Evolutionary conservation across 1,140 invertebrate genomes (phyloP).

Genomic region (Temnothorax curvispinosus): DNA sequence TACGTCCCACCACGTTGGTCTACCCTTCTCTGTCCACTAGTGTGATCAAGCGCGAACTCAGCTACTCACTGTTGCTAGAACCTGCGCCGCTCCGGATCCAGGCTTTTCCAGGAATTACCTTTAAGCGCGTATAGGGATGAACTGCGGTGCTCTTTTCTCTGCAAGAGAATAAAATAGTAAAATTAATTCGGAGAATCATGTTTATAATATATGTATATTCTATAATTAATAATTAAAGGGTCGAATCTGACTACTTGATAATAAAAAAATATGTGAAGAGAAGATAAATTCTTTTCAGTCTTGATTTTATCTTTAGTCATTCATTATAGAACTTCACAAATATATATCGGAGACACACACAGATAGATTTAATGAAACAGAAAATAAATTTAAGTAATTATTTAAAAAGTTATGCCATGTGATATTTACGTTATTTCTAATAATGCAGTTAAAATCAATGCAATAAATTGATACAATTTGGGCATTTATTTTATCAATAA

Average conservation of each 20-base stretch:
- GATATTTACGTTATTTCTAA: background rate
- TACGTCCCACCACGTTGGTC: constrained; percentile 61
- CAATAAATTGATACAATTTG: background rate
- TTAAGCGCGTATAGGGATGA: background rate
- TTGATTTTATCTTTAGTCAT: background rate
- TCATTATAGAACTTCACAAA: background rate
- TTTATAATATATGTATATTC: background rate
- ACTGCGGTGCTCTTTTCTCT: background rate
- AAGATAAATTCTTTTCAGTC: background rate
- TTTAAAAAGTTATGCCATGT: background rate
- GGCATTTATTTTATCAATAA: background rate
- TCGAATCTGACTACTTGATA: background rate
- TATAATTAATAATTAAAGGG: background rate
- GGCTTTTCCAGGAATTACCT: constrained; percentile 40
- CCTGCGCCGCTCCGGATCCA: background rate
- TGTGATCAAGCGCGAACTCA: constrained; percentile 43
- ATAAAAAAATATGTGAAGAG: background rate
- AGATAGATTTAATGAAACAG: background rate
- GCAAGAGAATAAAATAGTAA: background rate
- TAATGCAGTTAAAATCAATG: background rate
- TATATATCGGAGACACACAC: background rate
- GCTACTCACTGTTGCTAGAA: constrained; percentile 26
- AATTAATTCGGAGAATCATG: background rate
- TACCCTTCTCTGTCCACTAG: constrained; percentile 56
- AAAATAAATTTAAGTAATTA: background rate